Evolutionary conservation across 2,888 invertebrate species (phyloP), one percentile per base, ranked within the genome.

Genomic region (Lymantria monacha): DNA sequence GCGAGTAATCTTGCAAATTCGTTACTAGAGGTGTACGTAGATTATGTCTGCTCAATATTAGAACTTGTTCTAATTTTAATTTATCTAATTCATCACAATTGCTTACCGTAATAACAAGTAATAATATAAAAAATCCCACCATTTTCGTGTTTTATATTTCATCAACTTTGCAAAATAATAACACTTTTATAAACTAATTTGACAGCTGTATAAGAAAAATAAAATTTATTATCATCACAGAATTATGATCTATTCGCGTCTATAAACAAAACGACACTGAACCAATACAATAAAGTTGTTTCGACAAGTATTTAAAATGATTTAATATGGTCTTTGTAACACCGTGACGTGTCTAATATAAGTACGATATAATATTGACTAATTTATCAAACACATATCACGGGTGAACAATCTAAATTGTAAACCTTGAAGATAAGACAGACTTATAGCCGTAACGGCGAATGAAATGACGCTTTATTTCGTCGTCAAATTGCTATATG

Each of bases 1-100:
- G 57, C 1, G 85, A 68, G 14, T 80, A 76, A 0, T 51, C 46
- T 22, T 71, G 60, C 1, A 86, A 53, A 22, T 69, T 69, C 0
- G 60, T 59, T 0, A 72, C 72, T 12, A 87, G 58, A 9, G 88
- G 87, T 7, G 83, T 74, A 8, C 88, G 69, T 7, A 87, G 54
- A 49, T 81, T 82, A 57, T 88, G 88, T 14, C 88, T 74, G 33
- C 49, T 46, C 13, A 53, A 41, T 12, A 53, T 33, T 13, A 53
- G 22, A 44, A 53, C 53, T 49, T 53, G 43, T 52, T 67, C 57
- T 10, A 68, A 33, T 49, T 61, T 60, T 0, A 66, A 56, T 44
- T 52, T 58, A 46, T 51, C 42, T 1, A 44, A 22, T 41, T 60
- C 45, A 15, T 55, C 51, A 11, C 56, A 54, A 48, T 59, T 51